A percentile compares a stretch with the other conserved stretches of the same genome.
Conservation (phyloP, 2,888 invertebrate genomes). For the Mallateleia sp. region DNA sequence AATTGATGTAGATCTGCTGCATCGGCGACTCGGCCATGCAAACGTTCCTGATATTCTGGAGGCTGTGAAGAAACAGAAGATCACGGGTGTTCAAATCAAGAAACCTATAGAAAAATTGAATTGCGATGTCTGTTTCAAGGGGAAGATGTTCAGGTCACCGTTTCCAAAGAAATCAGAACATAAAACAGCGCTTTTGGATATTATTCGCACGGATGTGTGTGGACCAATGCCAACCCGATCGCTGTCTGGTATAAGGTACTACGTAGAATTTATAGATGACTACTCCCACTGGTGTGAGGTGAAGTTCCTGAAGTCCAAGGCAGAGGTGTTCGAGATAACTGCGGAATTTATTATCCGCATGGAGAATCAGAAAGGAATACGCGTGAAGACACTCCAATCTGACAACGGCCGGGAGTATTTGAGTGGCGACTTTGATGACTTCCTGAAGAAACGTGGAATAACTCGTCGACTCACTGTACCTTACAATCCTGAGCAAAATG, state of each 20-base stretch:
- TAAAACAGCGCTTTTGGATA: conserved; percentile 37
- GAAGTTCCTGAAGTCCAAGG: background rate
- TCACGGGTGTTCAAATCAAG: conserved; percentile 17
- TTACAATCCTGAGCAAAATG: conserved; percentile 43
- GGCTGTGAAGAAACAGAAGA: conserved; percentile 10
- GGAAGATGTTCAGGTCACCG: background rate
- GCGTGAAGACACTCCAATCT: conserved; percentile 9
- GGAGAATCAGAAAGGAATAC: background rate
- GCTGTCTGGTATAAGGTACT: conserved; percentile 63
- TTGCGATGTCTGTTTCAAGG: no score
- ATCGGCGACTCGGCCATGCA: conserved; percentile 46
- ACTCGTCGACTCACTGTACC: conserved; percentile 28
- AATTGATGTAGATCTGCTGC: no score
- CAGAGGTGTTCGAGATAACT: conserved; percentile 1
- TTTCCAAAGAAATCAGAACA: conserved; percentile 14
- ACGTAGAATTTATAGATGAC: conserved; percentile 79
- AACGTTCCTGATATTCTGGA: conserved; percentile 29
- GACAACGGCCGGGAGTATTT: conserved; percentile 34
- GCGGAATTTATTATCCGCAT: background rate
- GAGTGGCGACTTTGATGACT: conserved; percentile 27
- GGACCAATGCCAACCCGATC: conserved; percentile 74
- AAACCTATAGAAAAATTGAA: background rate
- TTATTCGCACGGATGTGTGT: conserved; percentile 77
- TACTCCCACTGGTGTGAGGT: conserved; percentile 63
- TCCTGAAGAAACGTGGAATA: conserved; percentile 34